phyloP scores from a whole-genome alignment of 2,797 vertebrate genomes.

The Periophthalmus magnuspinnatus region DNA sequence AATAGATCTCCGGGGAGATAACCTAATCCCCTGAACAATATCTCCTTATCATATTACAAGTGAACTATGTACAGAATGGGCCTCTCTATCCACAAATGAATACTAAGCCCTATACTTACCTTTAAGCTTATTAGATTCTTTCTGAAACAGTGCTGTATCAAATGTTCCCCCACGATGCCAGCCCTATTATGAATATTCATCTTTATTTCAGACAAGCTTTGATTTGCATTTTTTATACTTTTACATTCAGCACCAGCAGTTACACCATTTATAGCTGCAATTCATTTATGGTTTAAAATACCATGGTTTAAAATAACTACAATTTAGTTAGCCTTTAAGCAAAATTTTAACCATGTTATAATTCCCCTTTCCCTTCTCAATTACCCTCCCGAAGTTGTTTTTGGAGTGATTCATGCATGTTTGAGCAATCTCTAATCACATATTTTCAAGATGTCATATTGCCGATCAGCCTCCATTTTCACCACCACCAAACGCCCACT shows the following conservation, averaged over 20 bases:
- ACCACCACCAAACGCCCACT: too few relatives aligned
- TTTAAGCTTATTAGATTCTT: constrained; percentile 77
- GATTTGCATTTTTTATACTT: constrained; percentile 35
- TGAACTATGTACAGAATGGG: constrained; percentile 74
- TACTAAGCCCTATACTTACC: constrained; percentile 73
- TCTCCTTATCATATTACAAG: constrained; percentile 78
- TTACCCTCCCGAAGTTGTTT: too few relatives aligned
- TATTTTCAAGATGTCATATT: too few relatives aligned
- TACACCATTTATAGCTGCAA: constrained; percentile 15
- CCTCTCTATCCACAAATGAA: constrained; percentile 71
- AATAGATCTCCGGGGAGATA: constrained; percentile 76
- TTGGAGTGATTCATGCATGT: too few relatives aligned
- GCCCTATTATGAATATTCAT: constrained; percentile 66
- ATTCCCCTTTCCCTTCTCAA: too few relatives aligned
- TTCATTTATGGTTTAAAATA: not conserved
- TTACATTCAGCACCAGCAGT: constrained; percentile 25
- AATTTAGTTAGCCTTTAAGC: too few relatives aligned
- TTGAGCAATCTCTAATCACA: too few relatives aligned
- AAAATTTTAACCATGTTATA: too few relatives aligned
- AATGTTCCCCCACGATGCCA: constrained; percentile 59
- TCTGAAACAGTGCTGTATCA: constrained; percentile 68
- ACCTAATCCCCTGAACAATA: constrained; percentile 79
- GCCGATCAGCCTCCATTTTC: too few relatives aligned
- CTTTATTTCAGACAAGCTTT: constrained; percentile 52
- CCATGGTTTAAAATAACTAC: too few relatives aligned